Evolutionary conservation across 1,140 invertebrate genomes (phyloP), one percentile per base, ranked within the genome.

Genomic region (Megalonaias nervosa): DNA sequence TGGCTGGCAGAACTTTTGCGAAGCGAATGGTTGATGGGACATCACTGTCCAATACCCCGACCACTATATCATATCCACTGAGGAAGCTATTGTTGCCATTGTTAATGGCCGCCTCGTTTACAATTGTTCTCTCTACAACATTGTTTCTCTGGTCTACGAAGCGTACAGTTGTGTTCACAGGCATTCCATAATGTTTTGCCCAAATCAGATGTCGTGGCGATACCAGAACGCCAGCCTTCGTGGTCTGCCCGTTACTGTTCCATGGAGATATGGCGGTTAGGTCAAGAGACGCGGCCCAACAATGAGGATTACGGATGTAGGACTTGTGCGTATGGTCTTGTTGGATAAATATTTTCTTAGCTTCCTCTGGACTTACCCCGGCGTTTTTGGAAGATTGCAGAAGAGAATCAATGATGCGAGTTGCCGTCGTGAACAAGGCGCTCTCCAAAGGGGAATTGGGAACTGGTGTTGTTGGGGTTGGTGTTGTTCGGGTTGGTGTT

Each of bases 251-350:
- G 19, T 83, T 57, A 23, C 83, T 86, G 64, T 86, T 86, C 85
- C 85, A 86, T 15, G 85, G 85, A n/a, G 85, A 86, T 62, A 86
- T 86, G 21, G 70, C 69, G 12, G 85, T 85, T 38, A 86, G 61
- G 58, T 86, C 85, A 60, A 86, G 72, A 59, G 78, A 74, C 72
- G 80, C 62, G 9, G 85, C 85, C 85, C 85, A 86, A 57, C 85
- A 85, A 14, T 82, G 26, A 16, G 77, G 58, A 71, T 82, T 83
- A 61, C 85, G 64, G 21, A 81, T 26, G 58, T 86, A 86, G 13
- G 67, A 26, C 57, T 83, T 84, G n/a, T 83, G 70, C 19, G 55
- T 74, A 38, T 86, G 84, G 59, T 86, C 81, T 65, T 86, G 82
- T 69, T 77, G 71, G n/a, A 79, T 80, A 71, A 86, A 86, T 55